phyloP scores from a whole-genome alignment of 2,113 vertebrate species.

The Cranoglanis bouderius region DNA sequence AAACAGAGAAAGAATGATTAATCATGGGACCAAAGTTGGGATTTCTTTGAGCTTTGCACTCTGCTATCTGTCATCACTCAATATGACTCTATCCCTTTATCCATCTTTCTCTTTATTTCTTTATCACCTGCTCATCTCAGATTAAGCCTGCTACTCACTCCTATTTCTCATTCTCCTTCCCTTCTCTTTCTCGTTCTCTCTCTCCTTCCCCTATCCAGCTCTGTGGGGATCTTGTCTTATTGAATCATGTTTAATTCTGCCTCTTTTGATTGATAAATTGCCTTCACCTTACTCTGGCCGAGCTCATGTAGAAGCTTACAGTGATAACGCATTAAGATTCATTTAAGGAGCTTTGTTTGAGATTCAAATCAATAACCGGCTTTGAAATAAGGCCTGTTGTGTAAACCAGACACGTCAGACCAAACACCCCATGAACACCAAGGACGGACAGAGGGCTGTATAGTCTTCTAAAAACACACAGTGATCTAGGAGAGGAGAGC shows the following conservation, averaged over 20 bases:
- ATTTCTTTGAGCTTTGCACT: constrained; percentile 28
- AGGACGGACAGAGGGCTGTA: constrained; percentile 40
- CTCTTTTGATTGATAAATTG: constrained; percentile 57
- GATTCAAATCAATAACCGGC: constrained; percentile 57
- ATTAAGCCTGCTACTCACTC: neutral
- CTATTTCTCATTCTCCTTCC: neutral
- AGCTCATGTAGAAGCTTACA: constrained; percentile 51
- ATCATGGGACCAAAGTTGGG: constrained; percentile 27
- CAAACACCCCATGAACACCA: constrained; percentile 45
- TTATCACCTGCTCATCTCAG: constrained; percentile 28
- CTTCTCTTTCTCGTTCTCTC: neutral
- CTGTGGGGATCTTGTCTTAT: constrained; percentile 14
- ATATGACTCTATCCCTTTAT: constrained; percentile 32
- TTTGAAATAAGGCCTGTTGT: constrained; percentile 55
- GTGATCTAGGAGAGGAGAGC: constrained; percentile 58
- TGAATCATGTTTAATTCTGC: constrained; percentile 49
- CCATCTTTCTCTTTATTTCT: constrained; percentile 18
- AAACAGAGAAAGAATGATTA: constrained; percentile 32
- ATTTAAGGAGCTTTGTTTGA: constrained; percentile 62
- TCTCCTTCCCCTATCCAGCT: neutral
- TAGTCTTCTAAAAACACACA: constrained; percentile 58
- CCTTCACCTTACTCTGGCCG: constrained; percentile 31
- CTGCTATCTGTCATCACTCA: constrained; percentile 33
- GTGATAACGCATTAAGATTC: constrained; percentile 63
- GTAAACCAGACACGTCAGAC: constrained; percentile 54